A percentile compares a stretch with the other conserved stretches of the same genome.
These are phyloP conservation scores for Conops quadrifasciatus DNA, from an alignment of 2,888 invertebrate species.

Conservation along the genomic window DNA sequence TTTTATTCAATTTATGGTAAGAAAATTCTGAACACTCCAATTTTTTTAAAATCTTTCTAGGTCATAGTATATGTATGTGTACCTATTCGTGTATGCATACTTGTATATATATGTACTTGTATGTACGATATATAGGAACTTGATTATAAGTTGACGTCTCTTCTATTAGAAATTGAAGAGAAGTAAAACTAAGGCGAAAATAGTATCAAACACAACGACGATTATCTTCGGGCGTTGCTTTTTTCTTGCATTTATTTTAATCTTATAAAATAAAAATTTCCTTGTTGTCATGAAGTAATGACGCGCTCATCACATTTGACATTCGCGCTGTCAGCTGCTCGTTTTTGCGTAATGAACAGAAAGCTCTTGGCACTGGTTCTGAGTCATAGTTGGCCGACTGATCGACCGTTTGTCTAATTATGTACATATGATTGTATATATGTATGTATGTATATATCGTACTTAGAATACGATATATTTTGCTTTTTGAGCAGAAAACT, in stretches of 20 bases:
- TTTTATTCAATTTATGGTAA: constrained; percentile 6
- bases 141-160: neutral
- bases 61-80: too few species aligned
- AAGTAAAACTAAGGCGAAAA: neutral
- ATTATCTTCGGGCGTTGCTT: neutral
- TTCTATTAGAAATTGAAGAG: neutral
- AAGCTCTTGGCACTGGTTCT: neutral
- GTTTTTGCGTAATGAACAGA: neutral
- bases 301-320: neutral
- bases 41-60: neutral
- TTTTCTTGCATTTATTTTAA: neutral
- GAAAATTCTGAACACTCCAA: constrained; percentile 29
- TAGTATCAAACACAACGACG: neutral
- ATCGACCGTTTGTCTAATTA: neutral
- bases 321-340: neutral
- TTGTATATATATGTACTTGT: too few species aligned
- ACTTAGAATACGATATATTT: neutral
- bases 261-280: constrained; percentile 2
- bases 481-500: too few species aligned
- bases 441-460: neutral
- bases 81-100: too few species aligned
- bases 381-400: neutral
- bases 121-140: too few species aligned
- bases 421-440: neutral
- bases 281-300: neutral